phyloP scores from a whole-genome alignment of 2,113 vertebrate genomes.

The Trichomycterus rosablanca region DNA sequence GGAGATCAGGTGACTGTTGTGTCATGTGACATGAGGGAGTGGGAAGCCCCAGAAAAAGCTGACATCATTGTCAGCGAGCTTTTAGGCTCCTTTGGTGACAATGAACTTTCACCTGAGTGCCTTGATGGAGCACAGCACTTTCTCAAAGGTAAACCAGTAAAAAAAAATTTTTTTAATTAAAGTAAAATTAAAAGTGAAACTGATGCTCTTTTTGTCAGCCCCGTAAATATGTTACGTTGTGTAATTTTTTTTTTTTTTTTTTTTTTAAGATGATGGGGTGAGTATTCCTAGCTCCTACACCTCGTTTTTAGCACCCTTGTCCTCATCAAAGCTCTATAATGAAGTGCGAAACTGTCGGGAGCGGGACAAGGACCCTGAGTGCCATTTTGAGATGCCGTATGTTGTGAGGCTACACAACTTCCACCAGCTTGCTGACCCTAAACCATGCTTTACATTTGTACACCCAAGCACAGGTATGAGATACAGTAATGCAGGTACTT shows the following conservation, averaged over 20 bases:
- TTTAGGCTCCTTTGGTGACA: slow-evolving; percentile 88
- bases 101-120: slow-evolving; percentile 88
- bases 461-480: slow-evolving; percentile 69
- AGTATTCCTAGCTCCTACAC: slow-evolving; percentile 88
- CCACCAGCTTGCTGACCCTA: slow-evolving; percentile 81
- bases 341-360: slow-evolving; percentile 86
- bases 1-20: slow-evolving; percentile 88
- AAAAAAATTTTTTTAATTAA: no score
- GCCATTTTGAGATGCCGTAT: slow-evolving; percentile 89
- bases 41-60: slow-evolving; percentile 84
- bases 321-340: slow-evolving; percentile 92
- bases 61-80: slow-evolving; percentile 90
- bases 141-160: slow-evolving; percentile 76
- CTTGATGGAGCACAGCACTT: slow-evolving; percentile 88
- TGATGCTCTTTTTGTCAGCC: no score
- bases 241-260: no score
- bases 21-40: slow-evolving; percentile 86
- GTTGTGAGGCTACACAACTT: slow-evolving; percentile 91
- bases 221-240: no score
- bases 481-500: not conserved
- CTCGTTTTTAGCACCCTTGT: slow-evolving; percentile 85
- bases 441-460: slow-evolving; percentile 83
- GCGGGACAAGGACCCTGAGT: slow-evolving; percentile 80
- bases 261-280: slow-evolving; percentile 73
- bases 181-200: no score